Percentiles rank a stretch among this genome's conserved stretches.
These are phyloP conservation scores for Drosophila melanica DNA, from an alignment of 1,140 invertebrate species.

Conservation along the genomic window DNA sequence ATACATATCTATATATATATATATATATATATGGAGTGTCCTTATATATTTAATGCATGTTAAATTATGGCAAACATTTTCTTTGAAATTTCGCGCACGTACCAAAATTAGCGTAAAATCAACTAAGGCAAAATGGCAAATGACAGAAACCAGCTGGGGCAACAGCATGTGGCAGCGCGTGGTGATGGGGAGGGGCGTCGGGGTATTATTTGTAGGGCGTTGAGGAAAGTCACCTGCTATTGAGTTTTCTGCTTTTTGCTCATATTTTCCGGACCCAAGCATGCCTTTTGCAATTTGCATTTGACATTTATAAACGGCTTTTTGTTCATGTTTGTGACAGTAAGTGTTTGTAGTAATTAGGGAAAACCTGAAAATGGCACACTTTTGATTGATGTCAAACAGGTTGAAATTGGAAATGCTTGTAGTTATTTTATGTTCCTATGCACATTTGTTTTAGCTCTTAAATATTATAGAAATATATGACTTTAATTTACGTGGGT, in stretches of 20 bases:
- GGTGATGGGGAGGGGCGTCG: background rate
- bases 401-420: background rate
- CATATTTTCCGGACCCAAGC: background rate
- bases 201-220: background rate
- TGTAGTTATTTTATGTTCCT: background rate
- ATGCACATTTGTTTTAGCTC: too few relatives aligned
- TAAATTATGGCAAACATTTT: conserved; percentile 5
- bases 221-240: background rate
- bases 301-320: conserved; percentile 11
- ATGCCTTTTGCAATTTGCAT: conserved; percentile 3
- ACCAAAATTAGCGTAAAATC: conserved; percentile 12
- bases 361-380: conserved; percentile 1
- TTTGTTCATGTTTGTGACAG: background rate
- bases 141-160: background rate
- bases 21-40: background rate
- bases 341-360: conserved; percentile 1
- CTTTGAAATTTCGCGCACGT: conserved; percentile 10
- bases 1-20: background rate
- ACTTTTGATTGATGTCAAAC: conserved; percentile 4
- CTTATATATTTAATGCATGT: conserved; percentile 1
- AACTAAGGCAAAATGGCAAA: conserved; percentile 8
- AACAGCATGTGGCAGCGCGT: background rate
- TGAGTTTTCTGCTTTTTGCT: conserved; percentile 3
- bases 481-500: too few relatives aligned
- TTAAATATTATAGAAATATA: too few relatives aligned